A percentile compares a stretch with the other conserved stretches of the same genome.
Conservation (phyloP, 2,888 invertebrate genomes). For the Priocnemis perturbator region DNA sequence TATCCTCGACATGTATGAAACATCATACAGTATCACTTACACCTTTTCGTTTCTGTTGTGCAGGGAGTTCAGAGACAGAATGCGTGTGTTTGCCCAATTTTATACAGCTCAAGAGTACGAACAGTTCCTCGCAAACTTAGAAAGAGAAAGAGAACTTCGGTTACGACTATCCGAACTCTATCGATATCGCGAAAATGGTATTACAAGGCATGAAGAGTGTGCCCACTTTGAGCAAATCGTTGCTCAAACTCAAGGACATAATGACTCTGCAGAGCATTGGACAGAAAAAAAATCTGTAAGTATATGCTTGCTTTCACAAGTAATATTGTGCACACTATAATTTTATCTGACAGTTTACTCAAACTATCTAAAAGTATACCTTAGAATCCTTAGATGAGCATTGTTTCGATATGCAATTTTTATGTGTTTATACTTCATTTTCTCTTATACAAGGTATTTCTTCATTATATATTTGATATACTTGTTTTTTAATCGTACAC, state of each 20-base stretch:
- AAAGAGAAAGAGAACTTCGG: slow-evolving; percentile 90
- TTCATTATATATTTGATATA: not conserved
- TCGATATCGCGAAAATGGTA: slow-evolving; percentile 90
- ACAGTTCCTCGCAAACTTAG: slow-evolving; percentile 85
- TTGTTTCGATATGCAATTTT: no score
- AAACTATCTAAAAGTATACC: not conserved
- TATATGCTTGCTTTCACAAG: slow-evolving; percentile 51
- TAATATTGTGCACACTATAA: not conserved
- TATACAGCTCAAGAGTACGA: slow-evolving; percentile 91
- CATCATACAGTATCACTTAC: not conserved
- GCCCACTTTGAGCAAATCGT: slow-evolving; percentile 89
- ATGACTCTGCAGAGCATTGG: slow-evolving; percentile 77
- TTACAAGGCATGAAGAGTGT: slow-evolving; percentile 89
- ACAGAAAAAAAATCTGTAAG: slow-evolving; percentile 82
- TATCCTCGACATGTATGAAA: not conserved
- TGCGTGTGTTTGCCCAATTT: slow-evolving; percentile 92
- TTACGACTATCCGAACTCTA: slow-evolving; percentile 88
- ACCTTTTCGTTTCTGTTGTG: slow-evolving; percentile 16
- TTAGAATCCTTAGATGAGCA: no score
- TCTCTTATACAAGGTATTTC: not conserved
- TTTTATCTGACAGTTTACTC: not conserved
- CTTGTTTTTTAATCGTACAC: no score
- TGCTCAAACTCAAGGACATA: slow-evolving; percentile 80
- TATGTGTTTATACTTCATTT: no score
- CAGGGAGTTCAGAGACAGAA: slow-evolving; percentile 88